Evolutionary conservation across 2,888 invertebrate genomes (phyloP).

Genomic region (Elmis aenea): DNA sequence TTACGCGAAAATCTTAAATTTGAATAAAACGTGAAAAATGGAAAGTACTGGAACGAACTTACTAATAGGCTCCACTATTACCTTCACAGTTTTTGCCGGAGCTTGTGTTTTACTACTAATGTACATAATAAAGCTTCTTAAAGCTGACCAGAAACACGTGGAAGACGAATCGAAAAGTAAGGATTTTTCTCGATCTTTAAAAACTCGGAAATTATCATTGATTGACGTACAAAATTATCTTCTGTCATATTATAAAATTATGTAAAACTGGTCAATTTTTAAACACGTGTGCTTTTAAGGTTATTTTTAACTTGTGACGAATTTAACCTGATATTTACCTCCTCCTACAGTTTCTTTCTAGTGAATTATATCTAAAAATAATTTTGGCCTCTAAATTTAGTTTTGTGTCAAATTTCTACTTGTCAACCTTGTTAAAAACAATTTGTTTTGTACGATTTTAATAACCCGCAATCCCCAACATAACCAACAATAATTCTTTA

Average conservation of each 20-base stretch:
- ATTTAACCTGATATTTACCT: slow-evolving; percentile 6
- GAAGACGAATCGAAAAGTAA: slow-evolving; percentile 32
- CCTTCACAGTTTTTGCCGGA: slow-evolving; percentile 34
- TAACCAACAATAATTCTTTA: too few relatives aligned
- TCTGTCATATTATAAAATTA: neutral
- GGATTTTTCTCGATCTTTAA: slow-evolving; percentile 13
- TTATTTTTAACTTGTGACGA: slow-evolving; percentile 25
- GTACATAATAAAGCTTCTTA: slow-evolving; percentile 36
- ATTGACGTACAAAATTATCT: neutral
- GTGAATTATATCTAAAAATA: slow-evolving; percentile 12
- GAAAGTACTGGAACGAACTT: slow-evolving; percentile 38
- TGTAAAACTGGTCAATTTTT: slow-evolving; percentile 3
- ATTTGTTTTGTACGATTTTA: too few relatives aligned
- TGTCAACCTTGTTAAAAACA: too few relatives aligned
- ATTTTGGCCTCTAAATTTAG: slow-evolving; percentile 8
- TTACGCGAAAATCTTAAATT: slow-evolving; percentile 4
- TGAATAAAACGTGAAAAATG: slow-evolving; percentile 34
- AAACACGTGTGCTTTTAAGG: slow-evolving; percentile 27
- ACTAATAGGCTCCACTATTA: slow-evolving; percentile 30
- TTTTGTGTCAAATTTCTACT: too few relatives aligned
- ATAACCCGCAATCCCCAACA: too few relatives aligned
- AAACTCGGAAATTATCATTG: too few relatives aligned
- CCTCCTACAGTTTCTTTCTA: slow-evolving; percentile 10
- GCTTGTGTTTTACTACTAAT: slow-evolving; percentile 34
- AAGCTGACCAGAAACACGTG: slow-evolving; percentile 27